Conservation (phyloP, 2,888 invertebrate species). For the Stenchaetothrips biformis region DNA sequence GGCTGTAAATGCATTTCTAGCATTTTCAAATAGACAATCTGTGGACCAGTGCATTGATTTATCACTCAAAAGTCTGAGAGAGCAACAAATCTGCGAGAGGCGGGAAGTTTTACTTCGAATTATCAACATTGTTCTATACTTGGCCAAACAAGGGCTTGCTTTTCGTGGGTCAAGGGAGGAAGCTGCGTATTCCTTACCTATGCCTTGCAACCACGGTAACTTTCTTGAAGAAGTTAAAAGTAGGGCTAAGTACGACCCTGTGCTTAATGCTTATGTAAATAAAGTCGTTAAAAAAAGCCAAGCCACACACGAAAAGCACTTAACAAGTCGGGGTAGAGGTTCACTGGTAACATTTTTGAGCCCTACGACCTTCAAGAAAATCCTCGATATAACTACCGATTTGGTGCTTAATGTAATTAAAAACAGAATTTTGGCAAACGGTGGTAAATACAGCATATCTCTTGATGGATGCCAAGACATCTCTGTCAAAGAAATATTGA, state of each 20-base stretch:
- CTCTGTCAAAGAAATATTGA: no score
- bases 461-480: no score
- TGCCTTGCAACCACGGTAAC: background rate
- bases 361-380: no score
- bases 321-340: background rate
- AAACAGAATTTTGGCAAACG: no score
- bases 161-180: background rate
- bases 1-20: no score
- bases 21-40: background rate
- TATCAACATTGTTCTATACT: background rate
- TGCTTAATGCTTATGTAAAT: background rate
- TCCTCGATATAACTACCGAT: no score
- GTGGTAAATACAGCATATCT: no score
- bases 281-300: background rate
- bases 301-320: background rate
- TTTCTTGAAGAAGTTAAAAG: no score
- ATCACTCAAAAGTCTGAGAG: background rate
- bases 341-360: background rate
- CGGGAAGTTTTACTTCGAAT: background rate
- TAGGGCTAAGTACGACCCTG: background rate
- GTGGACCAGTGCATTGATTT: background rate
- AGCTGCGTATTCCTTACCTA: background rate
- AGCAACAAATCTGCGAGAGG: background rate
- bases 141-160: background rate
- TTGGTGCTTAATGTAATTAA: no score